Base-by-base conservation (phyloP, 1,140 invertebrate species). In the Aradophagus sp. region DNA sequence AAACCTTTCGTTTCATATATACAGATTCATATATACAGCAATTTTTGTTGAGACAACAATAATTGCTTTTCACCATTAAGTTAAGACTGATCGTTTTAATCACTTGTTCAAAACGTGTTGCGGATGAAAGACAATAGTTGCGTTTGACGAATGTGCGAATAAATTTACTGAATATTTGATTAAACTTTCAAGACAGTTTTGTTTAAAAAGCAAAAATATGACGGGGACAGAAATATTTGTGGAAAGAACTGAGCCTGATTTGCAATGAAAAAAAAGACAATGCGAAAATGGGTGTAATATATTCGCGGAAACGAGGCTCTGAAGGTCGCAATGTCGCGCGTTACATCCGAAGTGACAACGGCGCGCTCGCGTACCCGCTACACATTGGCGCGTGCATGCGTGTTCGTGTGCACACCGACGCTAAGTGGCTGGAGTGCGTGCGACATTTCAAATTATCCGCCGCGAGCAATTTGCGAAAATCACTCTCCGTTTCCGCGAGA, bases 381-480 rank as follows among this genome's bases (percentile, higher is more conserved):
- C 62, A 26, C 53, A 36, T 58, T 17, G 27, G 45, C 45, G 16
- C 20, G 45, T 32, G 36, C 44, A 32, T 58, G 55, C 63, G 55
- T 65, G 61, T 39, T 31, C 50, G 36, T 68, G 55, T 68, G 48
- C 31, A 52, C 41, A 53, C 23, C 38, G 41, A 41, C 44, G 48
- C 36, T 58, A 56, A 65, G 61, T 66, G 34, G 62, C 34, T 45
- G 17, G 13, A 47, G 41, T 68, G 65, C 55, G 65, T 55, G 31
- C 61, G 65, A 68, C 65, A 27, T 68, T 61, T 59, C 55, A 47
- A 68, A 68, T 59, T 68, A 67, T 38, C n/a, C 42, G 53, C 45
- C 44, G 62, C 19, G 36, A 48, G 31, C 52, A 58, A 52, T 67
- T 50, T 48, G 48, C 42, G 48, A 48, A 65, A 65, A 65, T 55